Conservation (phyloP, 2,888 invertebrate genomes). For the Mactromeris polynyma region DNA sequence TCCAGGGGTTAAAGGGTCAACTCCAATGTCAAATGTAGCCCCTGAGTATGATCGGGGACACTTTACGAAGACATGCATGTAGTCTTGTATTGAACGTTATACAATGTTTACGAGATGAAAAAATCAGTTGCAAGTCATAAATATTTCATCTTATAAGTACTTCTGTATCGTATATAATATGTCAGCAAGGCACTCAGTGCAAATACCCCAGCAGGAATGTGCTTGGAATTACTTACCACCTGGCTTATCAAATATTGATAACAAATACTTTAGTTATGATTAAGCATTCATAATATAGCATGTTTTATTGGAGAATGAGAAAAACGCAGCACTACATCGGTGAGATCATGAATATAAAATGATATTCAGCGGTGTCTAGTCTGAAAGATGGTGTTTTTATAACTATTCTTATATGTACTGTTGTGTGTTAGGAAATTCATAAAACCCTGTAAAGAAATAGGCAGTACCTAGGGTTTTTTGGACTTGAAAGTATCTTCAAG, state of each 20-base stretch:
- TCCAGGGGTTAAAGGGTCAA: too few relatives aligned
- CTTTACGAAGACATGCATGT: too few relatives aligned
- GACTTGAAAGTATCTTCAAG: too few relatives aligned
- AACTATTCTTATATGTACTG: too few relatives aligned
- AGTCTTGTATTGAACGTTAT: too few relatives aligned
- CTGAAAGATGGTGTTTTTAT: background rate
- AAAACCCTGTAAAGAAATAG: too few relatives aligned
- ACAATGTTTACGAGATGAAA: background rate
- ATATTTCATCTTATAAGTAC: background rate
- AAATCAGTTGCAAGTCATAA: background rate
- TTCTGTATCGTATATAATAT: background rate
- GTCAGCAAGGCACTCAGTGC: background rate
- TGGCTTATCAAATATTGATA: conserved; percentile 1
- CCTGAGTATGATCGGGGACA: too few relatives aligned
- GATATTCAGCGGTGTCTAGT: background rate
- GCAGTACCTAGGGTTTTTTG: too few relatives aligned
- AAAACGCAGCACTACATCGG: background rate
- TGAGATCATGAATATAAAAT: too few relatives aligned
- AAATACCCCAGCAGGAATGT: background rate
- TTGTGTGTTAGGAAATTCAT: too few relatives aligned
- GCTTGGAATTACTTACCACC: background rate
- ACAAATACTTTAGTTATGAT: background rate
- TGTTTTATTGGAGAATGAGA: background rate
- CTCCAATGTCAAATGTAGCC: too few relatives aligned
- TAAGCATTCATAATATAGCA: background rate